Percentiles rank a stretch among this genome's conserved stretches.
Conservation (phyloP, 2,113 vertebrate species). For the Gallinago undulata region DNA sequence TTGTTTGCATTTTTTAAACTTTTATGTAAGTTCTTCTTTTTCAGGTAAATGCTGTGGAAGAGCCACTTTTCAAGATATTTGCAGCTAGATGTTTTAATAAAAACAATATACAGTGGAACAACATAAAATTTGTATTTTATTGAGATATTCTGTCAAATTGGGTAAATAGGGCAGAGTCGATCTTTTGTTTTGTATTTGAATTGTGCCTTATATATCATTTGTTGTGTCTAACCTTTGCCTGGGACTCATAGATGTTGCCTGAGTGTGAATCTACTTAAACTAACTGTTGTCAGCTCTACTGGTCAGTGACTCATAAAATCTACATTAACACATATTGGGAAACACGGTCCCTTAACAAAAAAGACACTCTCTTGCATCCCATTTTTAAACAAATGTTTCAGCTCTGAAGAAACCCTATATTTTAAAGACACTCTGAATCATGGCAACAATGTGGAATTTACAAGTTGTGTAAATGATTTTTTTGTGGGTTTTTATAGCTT, state of each 20-base stretch:
- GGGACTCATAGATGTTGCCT: neutral
- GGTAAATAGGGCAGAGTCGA: neutral
- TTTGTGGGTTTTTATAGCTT: neutral
- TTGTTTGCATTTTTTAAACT: neutral
- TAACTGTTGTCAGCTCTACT: neutral
- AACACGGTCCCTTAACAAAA: neutral
- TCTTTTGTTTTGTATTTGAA: neutral
- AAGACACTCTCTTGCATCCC: neutral
- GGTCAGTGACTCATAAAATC: neutral
- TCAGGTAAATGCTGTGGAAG: neutral
- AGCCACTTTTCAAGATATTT: neutral
- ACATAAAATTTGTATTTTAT: neutral
- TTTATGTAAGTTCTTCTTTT: neutral
- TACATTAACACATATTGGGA: neutral
- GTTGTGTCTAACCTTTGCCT: neutral
- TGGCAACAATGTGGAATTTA: neutral
- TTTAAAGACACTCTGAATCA: neutral
- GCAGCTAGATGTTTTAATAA: neutral
- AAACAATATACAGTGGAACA: neutral
- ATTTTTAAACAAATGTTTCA: neutral
- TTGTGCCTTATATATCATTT: neutral
- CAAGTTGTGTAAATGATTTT: accelerated
- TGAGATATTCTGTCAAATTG: neutral
- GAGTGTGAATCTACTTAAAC: neutral
- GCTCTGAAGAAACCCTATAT: neutral